Base-by-base conservation (phyloP, 2,113 vertebrate genomes). In the Petrocephalus microphthalmus region DNA sequence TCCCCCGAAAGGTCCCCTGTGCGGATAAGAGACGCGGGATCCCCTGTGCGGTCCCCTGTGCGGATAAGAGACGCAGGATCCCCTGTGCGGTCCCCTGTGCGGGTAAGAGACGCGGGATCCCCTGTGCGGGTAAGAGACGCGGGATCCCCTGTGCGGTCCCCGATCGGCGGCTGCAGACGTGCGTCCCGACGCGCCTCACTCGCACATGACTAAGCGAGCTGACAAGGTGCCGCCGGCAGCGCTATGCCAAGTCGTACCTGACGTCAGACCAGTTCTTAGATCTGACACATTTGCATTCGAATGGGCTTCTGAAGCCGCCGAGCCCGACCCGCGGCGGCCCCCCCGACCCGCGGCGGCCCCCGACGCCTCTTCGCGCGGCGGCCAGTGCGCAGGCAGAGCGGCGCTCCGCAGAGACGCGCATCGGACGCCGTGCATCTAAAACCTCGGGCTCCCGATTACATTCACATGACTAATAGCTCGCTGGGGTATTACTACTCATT, bases 231-330 rank as follows among this genome's bases (percentile, higher is more conserved):
- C 94, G 94, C 90, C 94, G 93, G 92, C 93, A 93, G 95, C 95
- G 93, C 94, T 96, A 94, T 95, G 95, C 94, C 94, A 92, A 93
- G 93, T 95, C 93, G 94, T 93, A 90, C 94, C 95, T 96, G 95
- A 97, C 96, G 96, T 96, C 95, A 97, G 96, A 94, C 94, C 89
- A 93, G 93, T 96, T 95, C 95, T 95, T 95, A 93, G 94, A 95
- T 95, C 95, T 94, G 92, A 92, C 92, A 90, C 94, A 97, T 98
- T 98, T 97, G 95, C 96, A 98, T 98, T 96, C 95, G 96, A 98
- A 98, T 97, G 19, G 96, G 96, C 93, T 93, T 92, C 92, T 92
- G 90, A 93, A 91, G 92, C 93, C 90, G 92, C 92, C 91, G 93
- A 95, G 94, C 92, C 94, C 95, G 94, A 95, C 95, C 94, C 93